Evolutionary conservation across 2,888 invertebrate species (phyloP).

Genomic region (Myopa tessellatipennis): DNA sequence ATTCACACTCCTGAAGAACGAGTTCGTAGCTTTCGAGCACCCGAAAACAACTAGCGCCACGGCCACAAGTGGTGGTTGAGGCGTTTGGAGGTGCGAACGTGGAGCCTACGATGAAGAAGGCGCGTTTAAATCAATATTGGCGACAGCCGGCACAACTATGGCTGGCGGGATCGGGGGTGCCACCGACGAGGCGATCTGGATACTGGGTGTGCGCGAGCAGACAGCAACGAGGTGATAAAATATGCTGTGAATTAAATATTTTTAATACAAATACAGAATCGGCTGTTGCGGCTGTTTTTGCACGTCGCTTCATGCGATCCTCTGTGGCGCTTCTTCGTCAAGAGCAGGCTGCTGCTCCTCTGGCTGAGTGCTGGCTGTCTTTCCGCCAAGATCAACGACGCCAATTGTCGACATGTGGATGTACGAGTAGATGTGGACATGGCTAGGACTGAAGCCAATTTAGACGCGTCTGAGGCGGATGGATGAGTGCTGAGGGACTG

Average conservation of each 20-base stretch:
- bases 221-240: slow-evolving; percentile 36
- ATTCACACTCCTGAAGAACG: slow-evolving; percentile 1
- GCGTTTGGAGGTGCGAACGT: not conserved
- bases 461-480: not conserved
- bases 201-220: not conserved
- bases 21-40: not conserved
- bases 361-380: slow-evolving; percentile 4
- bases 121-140: slow-evolving; percentile 31
- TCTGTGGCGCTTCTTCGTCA: not conserved
- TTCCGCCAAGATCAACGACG: slow-evolving; percentile 30
- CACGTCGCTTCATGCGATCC: too few species aligned
- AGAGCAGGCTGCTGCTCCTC: not conserved
- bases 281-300: not conserved
- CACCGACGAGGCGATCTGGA: not conserved
- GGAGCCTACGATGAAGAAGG: not conserved
- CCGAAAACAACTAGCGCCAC: too few species aligned
- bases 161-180: not conserved
- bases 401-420: slow-evolving; percentile 19
- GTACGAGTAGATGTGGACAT: not conserved
- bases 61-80: too few species aligned
- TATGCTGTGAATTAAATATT: slow-evolving; percentile 33
- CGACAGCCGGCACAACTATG: not conserved
- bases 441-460: not conserved
- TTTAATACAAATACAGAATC: slow-evolving; percentile 32
- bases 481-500: not conserved